Base-by-base conservation (phyloP, 2,888 invertebrate species). In the Caenorhabditis drosophilae region DNA sequence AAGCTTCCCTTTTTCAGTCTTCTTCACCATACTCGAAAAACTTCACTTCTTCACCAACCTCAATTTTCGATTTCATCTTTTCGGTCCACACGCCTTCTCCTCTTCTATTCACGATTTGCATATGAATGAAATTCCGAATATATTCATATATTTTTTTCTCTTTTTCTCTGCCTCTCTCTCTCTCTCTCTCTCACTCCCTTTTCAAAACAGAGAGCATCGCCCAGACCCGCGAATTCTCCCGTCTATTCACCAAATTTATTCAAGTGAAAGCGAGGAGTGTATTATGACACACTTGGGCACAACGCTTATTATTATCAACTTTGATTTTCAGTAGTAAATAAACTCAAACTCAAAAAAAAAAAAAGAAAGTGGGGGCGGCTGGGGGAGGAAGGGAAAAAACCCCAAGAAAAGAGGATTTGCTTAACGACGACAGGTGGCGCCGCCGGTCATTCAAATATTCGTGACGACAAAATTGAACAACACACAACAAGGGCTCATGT, bases 81-180 rank as follows among this genome's bases (percentile, higher is more conserved):
- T n/a, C n/a, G n/a, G n/a, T n/a, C n/a, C n/a, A n/a, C n/a, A n/a
- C n/a, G n/a, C n/a, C n/a, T n/a, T n/a, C n/a, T n/a, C n/a, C n/a
- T n/a, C n/a, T n/a, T n/a, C n/a, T n/a, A n/a, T n/a, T n/a, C n/a
- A 31, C 34, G 50, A 57, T 58, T 58, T 58, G 58, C 58, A 58
- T 58, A 58, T 58, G 58, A 58, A 58, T 58, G 47, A 3, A 22
- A 48, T 36, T 22, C 7, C 48, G 42, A 41, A 48, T 40, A n/a
- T n/a, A 48, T 42, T 55, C 42, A 55, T 48, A 42, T 26, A 27
- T 16, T 27, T 46, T 31, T 12, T 31, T n/a, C n/a, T n/a, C n/a
- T n/a, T n/a, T n/a, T n/a, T n/a, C n/a, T n/a, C n/a, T 31, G 7
- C 12, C 7, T 31, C 31, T 31, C 31, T 9, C 12, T 31, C 31